Conservation (phyloP, 2,888 invertebrate genomes). For the Caenorhabditis sp. region DNA sequence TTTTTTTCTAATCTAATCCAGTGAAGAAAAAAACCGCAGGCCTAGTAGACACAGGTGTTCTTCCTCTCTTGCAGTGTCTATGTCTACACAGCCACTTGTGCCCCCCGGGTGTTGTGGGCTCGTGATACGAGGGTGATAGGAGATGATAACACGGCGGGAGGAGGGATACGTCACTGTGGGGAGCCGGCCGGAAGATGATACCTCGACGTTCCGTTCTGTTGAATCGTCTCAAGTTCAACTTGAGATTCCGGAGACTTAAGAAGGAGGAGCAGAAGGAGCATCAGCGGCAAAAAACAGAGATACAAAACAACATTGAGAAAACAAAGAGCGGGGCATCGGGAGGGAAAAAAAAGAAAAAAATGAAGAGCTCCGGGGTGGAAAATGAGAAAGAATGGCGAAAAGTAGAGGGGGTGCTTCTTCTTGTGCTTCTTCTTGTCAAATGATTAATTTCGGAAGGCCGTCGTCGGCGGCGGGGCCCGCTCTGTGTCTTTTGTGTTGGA, state of each 20-base stretch:
- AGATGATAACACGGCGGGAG: neutral
- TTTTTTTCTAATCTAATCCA: too few relatives aligned
- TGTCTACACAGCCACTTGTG: too few relatives aligned
- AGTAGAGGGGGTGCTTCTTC: conserved; percentile 13
- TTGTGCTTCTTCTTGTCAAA: conserved; percentile 61
- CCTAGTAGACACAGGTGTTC: too few relatives aligned
- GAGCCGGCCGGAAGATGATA: neutral
- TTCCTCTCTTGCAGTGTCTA: too few relatives aligned
- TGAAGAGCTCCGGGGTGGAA: neutral
- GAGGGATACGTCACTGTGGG: neutral
- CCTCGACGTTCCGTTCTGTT: neutral
- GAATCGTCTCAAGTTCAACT: too few relatives aligned
- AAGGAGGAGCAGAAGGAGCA: neutral
- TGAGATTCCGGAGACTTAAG: neutral
- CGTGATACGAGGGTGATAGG: neutral
- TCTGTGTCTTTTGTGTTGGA: too few relatives aligned
- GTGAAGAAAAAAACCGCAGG: too few relatives aligned
- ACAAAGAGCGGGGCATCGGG: neutral
- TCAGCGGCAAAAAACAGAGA: neutral
- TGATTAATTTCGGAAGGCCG: conserved; percentile 55
- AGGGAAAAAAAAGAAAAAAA: neutral
- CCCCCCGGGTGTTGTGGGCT: too few relatives aligned
- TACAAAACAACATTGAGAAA: conserved; percentile 3
- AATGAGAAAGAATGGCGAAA: conserved; percentile 2
- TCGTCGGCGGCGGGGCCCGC: neutral